phyloP scores from a whole-genome alignment of 2,888 invertebrate genomes.

The Rotaria magnacalcarata region DNA sequence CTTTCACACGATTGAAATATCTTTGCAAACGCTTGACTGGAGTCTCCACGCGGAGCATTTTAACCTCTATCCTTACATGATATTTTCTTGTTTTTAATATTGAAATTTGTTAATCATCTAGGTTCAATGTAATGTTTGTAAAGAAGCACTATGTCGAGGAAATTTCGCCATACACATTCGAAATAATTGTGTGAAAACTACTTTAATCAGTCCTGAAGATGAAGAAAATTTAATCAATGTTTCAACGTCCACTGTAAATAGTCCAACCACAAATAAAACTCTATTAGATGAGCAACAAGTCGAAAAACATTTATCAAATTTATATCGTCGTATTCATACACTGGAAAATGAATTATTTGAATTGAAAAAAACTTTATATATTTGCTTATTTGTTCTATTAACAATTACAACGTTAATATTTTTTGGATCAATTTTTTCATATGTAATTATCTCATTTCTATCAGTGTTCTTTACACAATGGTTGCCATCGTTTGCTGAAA shows the following conservation, averaged over 20 bases:
- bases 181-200: not conserved
- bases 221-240: not conserved
- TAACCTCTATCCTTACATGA: too few relatives aligned
- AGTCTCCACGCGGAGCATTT: too few relatives aligned
- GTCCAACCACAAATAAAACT: not conserved
- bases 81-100: too few relatives aligned
- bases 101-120: not conserved
- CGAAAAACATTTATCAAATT: not conserved
- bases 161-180: not conserved
- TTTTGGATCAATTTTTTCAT: not conserved
- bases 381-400: not conserved
- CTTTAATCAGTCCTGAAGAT: not conserved
- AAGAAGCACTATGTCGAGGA: not conserved
- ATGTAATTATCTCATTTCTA: not conserved
- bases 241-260: not conserved
- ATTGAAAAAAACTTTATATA: not conserved
- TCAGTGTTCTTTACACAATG: not conserved
- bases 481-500: not conserved
- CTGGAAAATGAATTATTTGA: not conserved
- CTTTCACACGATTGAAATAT: too few relatives aligned
- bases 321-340: not conserved
- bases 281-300: not conserved
- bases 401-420: not conserved
- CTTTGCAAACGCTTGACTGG: too few relatives aligned
- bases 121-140: slow-evolving; percentile 21